These are phyloP conservation scores for Anthophora plumipes DNA, from an alignment of 2,888 invertebrate genomes.

Conservation along the genomic window DNA sequence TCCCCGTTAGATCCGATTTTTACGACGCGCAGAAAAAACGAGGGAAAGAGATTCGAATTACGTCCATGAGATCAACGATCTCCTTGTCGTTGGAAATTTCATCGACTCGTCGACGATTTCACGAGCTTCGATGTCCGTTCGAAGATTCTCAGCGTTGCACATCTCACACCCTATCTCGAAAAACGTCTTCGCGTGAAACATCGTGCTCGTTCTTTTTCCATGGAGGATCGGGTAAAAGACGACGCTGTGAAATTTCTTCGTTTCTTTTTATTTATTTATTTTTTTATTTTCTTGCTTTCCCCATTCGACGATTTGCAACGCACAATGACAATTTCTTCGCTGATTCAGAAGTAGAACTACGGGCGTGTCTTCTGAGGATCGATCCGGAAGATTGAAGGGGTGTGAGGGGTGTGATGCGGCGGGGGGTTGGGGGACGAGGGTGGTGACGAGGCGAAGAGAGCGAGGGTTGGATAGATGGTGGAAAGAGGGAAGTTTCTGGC, in stretches of 20 bases:
- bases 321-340: conserved; percentile 6
- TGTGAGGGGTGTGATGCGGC: neutral
- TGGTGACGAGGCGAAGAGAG: too few relatives aligned
- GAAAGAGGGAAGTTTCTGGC: neutral
- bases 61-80: neutral
- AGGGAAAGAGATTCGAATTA: neutral
- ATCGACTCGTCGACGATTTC: neutral
- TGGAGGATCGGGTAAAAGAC: too few relatives aligned
- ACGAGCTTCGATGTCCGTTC: neutral
- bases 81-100: conserved; percentile 1
- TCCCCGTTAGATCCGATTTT: conserved; percentile 4
- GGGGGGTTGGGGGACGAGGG: too few relatives aligned
- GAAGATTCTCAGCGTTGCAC: neutral
- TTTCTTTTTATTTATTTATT: too few relatives aligned
- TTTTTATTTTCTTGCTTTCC: too few relatives aligned
- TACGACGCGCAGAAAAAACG: too few relatives aligned
- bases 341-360: neutral
- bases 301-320: conserved; percentile 22
- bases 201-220: neutral
- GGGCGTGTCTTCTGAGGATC: neutral
- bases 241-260: neutral
- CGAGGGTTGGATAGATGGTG: neutral
- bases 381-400: neutral
- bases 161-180: neutral
- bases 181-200: neutral